Conservation (phyloP, 2,888 invertebrate species). For the Drosophila falleni region DNA sequence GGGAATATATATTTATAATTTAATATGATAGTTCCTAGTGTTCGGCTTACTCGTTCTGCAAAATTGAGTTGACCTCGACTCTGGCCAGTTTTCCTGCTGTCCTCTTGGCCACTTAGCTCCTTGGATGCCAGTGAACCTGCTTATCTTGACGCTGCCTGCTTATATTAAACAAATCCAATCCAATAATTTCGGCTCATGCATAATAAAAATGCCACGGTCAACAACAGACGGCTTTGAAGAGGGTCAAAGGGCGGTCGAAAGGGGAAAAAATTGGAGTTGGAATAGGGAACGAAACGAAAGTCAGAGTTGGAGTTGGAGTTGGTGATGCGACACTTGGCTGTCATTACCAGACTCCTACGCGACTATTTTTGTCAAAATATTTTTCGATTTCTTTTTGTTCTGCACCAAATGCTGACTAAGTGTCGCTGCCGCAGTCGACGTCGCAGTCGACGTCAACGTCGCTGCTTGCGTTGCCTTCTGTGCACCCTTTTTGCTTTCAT, state of each 20-base stretch:
- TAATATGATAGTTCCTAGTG: too few relatives aligned
- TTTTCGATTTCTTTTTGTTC: slow-evolving; percentile 43
- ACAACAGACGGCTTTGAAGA: slow-evolving; percentile 48
- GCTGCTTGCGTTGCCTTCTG: slow-evolving; percentile 38
- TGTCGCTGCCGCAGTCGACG: slow-evolving; percentile 43
- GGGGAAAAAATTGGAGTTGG: slow-evolving; percentile 17
- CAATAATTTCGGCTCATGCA: slow-evolving; percentile 63
- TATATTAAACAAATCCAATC: slow-evolving; percentile 62
- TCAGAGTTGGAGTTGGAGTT: not conserved
- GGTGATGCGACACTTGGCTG: slow-evolving; percentile 68
- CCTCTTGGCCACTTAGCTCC: slow-evolving; percentile 47
- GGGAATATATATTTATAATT: not conserved
- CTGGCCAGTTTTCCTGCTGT: not conserved
- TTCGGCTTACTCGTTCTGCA: not conserved
- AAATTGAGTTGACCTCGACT: slow-evolving; percentile 1
- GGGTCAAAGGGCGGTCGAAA: slow-evolving; percentile 37
- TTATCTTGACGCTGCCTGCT: slow-evolving; percentile 45
- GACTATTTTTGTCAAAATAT: slow-evolving; percentile 68
- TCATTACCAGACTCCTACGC: slow-evolving; percentile 60
- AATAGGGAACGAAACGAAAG: slow-evolving; percentile 30
- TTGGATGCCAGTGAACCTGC: slow-evolving; percentile 34
- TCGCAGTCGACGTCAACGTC: slow-evolving; percentile 28
- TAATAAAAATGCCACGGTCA: slow-evolving; percentile 68
- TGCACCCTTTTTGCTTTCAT: slow-evolving; percentile 61
- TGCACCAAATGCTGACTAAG: slow-evolving; percentile 75